phyloP scores from a whole-genome alignment of 2,113 vertebrate genomes.

The Rhombomys opimus region DNA sequence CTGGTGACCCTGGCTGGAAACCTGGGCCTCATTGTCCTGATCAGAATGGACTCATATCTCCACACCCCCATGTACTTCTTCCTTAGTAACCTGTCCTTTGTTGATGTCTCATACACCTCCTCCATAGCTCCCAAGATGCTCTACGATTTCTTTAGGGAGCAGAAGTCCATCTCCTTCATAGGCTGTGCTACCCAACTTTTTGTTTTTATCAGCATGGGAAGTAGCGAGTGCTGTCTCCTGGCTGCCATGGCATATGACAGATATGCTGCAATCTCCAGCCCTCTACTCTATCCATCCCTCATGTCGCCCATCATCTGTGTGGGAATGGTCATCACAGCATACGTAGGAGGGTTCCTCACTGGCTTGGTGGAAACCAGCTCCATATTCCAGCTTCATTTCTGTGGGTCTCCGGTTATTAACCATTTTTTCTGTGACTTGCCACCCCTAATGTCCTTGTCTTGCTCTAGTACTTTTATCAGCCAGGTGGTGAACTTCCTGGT shows the following conservation, averaged over 20 bases:
- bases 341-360: constrained; percentile 50
- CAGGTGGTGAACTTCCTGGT: constrained; percentile 39
- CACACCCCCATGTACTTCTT: constrained; percentile 48
- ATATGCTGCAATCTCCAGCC: constrained; percentile 70
- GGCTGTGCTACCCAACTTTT: constrained; percentile 60
- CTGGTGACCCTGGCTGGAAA: constrained; percentile 43
- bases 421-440: constrained; percentile 68
- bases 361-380: constrained; percentile 54
- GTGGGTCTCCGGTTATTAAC: constrained; percentile 18
- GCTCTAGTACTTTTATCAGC: constrained; percentile 32
- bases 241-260: constrained; percentile 72
- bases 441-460: constrained; percentile 47
- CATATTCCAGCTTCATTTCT: constrained; percentile 47
- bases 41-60: constrained; percentile 8
- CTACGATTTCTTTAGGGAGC: constrained; percentile 58
- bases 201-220: constrained; percentile 62
- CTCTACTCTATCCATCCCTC: constrained; percentile 61
- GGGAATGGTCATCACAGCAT: neutral
- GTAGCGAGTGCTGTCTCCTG: constrained; percentile 47
- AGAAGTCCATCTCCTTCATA: constrained; percentile 46
- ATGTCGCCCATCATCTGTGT: constrained; percentile 48
- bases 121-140: constrained; percentile 51
- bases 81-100: constrained; percentile 57
- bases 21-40: constrained; percentile 33
- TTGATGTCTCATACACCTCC: constrained; percentile 10